Evolutionary conservation across 2,888 invertebrate genomes (phyloP).

Genomic region (Schizotus pectinicornis): DNA sequence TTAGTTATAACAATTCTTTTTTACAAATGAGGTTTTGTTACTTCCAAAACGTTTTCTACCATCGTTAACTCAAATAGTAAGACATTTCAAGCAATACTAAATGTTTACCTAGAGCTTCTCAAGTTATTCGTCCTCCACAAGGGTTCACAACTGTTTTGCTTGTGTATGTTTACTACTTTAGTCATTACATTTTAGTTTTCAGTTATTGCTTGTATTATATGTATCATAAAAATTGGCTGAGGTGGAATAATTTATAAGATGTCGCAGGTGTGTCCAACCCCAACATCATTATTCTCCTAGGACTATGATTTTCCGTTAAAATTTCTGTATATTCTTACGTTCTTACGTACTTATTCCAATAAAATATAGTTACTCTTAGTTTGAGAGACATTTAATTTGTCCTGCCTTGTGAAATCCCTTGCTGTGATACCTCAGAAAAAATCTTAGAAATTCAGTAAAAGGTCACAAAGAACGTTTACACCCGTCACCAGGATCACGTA

Average conservation of each 20-base stretch:
- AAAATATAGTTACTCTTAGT: not conserved
- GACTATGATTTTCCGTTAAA: constrained; percentile 18
- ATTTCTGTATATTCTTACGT: constrained; percentile 26
- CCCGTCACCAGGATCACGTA: too few relatives aligned
- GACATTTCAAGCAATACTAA: constrained; percentile 30
- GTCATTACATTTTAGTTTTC: constrained; percentile 21
- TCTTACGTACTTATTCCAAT: constrained; percentile 27
- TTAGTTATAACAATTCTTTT: constrained; percentile 14
- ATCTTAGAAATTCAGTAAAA: too few relatives aligned
- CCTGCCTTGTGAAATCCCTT: too few relatives aligned
- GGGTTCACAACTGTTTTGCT: constrained; percentile 23
- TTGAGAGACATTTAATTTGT: too few relatives aligned
- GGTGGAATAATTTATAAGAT: constrained; percentile 21
- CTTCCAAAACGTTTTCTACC: constrained; percentile 15
- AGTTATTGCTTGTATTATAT: constrained; percentile 23
- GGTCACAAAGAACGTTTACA: too few relatives aligned
- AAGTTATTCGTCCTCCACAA: constrained; percentile 17
- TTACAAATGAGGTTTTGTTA: constrained; percentile 22
- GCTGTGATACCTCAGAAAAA: too few relatives aligned
- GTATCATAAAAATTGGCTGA: constrained; percentile 23
- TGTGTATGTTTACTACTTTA: constrained; percentile 25
- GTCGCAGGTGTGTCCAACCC: constrained; percentile 20
- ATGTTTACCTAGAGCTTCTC: constrained; percentile 28
- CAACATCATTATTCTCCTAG: constrained; percentile 6
- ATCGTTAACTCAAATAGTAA: constrained; percentile 23